Evolutionary conservation across 2,888 invertebrate genomes (phyloP).

Genomic region (Coelinius sp.): DNA sequence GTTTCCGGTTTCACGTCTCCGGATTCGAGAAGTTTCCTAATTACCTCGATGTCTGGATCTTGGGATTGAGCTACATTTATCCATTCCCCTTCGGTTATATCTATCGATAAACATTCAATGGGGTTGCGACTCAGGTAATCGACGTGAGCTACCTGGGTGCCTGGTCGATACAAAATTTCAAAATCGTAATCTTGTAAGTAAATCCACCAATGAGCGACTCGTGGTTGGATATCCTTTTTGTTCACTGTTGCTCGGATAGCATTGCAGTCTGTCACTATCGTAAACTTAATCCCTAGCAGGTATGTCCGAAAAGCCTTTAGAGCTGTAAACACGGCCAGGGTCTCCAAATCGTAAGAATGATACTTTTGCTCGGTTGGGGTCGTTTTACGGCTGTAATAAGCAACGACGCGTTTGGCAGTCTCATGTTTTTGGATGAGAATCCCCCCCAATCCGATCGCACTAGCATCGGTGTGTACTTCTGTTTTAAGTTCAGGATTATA

Average conservation of each 20-base stretch:
- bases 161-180: conserved; percentile 45
- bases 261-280: conserved; percentile 42
- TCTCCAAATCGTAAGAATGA: conserved; percentile 43
- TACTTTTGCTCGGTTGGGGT: conserved; percentile 34
- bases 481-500: conserved; percentile 52
- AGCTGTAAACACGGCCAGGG: conserved; percentile 37
- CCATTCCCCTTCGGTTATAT: conserved; percentile 47
- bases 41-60: conserved; percentile 42
- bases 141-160: conserved; percentile 45
- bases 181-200: conserved; percentile 49
- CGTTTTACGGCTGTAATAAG: conserved; percentile 40
- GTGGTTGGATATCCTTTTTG: conserved; percentile 51
- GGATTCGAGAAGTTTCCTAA: conserved; percentile 34
- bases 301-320: too few relatives aligned
- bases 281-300: too few relatives aligned
- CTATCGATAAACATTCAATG: conserved; percentile 37
- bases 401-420: conserved; percentile 28
- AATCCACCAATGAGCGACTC: conserved; percentile 38
- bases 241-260: conserved; percentile 54
- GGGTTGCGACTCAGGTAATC: conserved; percentile 51
- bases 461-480: conserved; percentile 63
- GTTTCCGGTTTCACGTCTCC: conserved; percentile 32
- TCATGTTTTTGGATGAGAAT: conserved; percentile 56
- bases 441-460: conserved; percentile 55
- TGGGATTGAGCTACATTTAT: conserved; percentile 47